phyloP scores from a whole-genome alignment of 2,888 invertebrate species.

The Podabrus alpinus region DNA sequence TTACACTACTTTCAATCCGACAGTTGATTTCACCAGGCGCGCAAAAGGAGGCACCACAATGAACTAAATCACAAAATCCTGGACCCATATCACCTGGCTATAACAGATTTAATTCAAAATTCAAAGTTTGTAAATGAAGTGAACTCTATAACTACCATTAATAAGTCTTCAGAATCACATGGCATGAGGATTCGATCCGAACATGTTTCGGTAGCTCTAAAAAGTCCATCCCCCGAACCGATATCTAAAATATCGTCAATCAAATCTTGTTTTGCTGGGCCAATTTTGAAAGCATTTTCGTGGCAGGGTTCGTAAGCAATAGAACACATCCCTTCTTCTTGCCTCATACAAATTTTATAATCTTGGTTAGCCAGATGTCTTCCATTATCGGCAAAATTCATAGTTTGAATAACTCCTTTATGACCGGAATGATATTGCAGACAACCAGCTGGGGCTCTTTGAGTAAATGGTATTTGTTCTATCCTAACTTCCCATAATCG shows the following conservation, averaged over 20 bases:
- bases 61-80: slow-evolving; percentile 76
- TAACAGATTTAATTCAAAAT: slow-evolving; percentile 33
- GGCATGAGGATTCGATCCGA: slow-evolving; percentile 77
- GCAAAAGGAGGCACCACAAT: slow-evolving; percentile 78
- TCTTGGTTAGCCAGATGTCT: slow-evolving; percentile 79
- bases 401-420: slow-evolving; percentile 70
- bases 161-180: slow-evolving; percentile 82
- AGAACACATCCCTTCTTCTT: slow-evolving; percentile 72
- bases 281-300: slow-evolving; percentile 76
- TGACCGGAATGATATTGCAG: slow-evolving; percentile 71
- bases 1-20: slow-evolving; percentile 74
- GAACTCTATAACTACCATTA: slow-evolving; percentile 67
- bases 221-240: slow-evolving; percentile 31
- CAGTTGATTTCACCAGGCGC: slow-evolving; percentile 59
- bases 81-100: slow-evolving; percentile 64
- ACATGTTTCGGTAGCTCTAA: slow-evolving; percentile 59
- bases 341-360: slow-evolving; percentile 76
- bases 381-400: slow-evolving; percentile 83
- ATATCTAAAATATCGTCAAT: slow-evolving; percentile 13
- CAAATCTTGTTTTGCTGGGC: slow-evolving; percentile 50
- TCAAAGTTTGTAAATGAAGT: too few species aligned
- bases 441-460: slow-evolving; percentile 77
- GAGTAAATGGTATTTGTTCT: slow-evolving; percentile 75
- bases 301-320: slow-evolving; percentile 79
- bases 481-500: slow-evolving; percentile 80